Percentiles rank a stretch among this genome's conserved stretches.
These are phyloP conservation scores for Chinchilla lanigera DNA, from an alignment of 2,113 vertebrate genomes.

Conservation along the genomic window DNA sequence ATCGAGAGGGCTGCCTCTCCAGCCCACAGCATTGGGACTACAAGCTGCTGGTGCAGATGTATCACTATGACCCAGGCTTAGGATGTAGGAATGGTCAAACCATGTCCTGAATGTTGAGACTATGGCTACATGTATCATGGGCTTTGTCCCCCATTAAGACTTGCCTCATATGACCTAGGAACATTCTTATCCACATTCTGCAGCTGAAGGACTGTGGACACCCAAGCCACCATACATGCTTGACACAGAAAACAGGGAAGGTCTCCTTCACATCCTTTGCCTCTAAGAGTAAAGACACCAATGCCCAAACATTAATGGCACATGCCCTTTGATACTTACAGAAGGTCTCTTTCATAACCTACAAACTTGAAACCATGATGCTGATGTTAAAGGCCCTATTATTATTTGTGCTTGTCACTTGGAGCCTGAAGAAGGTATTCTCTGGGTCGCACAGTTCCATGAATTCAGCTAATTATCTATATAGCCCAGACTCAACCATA, in stretches of 20 bases:
- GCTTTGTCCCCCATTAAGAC: neutral
- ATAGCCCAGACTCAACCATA: neutral
- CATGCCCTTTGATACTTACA: neutral
- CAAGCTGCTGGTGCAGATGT: neutral
- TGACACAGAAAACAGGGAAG: neutral
- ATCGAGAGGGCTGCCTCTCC: neutral
- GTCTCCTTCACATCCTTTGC: neutral
- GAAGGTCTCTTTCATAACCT: neutral
- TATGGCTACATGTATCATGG: neutral
- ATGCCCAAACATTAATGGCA: neutral
- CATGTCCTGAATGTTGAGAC: neutral
- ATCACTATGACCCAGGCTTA: neutral
- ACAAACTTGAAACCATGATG: neutral
- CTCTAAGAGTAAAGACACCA: neutral
- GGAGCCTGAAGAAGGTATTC: too few relatives aligned
- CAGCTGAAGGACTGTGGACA: neutral
- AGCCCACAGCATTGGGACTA: neutral
- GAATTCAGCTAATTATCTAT: neutral
- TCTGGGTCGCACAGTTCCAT: neutral
- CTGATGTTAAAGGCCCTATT: neutral
- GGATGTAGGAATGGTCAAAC: neutral
- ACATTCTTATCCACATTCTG: neutral
- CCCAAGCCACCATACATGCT: neutral
- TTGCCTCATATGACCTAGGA: neutral
- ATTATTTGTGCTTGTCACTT: neutral